phyloP scores from a whole-genome alignment of 35 echinoderm and acorn worm species.

The Lytechinus pictus region DNA sequence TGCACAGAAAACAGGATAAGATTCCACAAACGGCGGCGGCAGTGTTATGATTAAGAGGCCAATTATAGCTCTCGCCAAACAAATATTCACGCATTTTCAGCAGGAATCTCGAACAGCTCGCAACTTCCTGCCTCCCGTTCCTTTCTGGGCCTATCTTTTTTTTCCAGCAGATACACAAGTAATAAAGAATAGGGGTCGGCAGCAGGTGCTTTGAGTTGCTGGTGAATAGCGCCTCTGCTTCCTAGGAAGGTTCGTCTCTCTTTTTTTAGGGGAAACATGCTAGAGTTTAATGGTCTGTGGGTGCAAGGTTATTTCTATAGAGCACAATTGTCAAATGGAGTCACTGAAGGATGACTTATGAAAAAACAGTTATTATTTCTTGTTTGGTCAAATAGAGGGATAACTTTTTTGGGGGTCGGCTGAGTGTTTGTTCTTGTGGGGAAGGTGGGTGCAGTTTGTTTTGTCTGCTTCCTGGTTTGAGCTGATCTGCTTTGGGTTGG shows the following conservation, averaged over 20 bases:
- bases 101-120: not conserved
- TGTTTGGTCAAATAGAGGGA: not conserved
- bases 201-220: not conserved
- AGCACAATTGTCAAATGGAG: not conserved
- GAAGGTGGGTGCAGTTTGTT: constrained; percentile 16
- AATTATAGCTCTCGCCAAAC: constrained; percentile 42
- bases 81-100: constrained; percentile 41
- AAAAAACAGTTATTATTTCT: not conserved
- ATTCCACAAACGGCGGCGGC: not conserved
- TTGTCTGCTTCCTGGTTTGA: constrained; percentile 2
- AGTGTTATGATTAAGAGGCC: constrained; percentile 41
- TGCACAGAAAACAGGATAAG: not conserved
- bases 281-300: not conserved
- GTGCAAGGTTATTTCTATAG: not conserved
- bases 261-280: not conserved
- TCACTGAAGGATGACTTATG: not conserved
- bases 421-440: not conserved
- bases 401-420: not conserved
- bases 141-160: not conserved
- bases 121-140: not conserved
- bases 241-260: not conserved
- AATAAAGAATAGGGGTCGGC: not conserved
- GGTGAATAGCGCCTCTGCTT: not conserved
- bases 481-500: not conserved
- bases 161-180: not conserved